Evolutionary conservation across 1,140 invertebrate species (phyloP), one percentile per base, ranked within the genome.

Genomic region (Drosophila jambulina): DNA sequence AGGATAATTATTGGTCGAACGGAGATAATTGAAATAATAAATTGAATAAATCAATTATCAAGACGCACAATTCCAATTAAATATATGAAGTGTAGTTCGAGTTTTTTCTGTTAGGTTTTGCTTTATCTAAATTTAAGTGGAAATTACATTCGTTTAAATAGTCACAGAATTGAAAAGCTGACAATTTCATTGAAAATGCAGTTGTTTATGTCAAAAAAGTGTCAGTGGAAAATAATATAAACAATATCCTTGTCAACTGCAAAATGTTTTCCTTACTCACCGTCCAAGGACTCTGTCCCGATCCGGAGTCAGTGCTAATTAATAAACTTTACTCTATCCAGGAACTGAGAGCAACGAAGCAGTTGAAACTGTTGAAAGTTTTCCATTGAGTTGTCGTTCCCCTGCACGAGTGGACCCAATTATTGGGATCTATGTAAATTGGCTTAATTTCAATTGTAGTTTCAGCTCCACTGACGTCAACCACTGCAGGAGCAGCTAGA

Each of bases 371-470:
- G 53, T 54, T 59, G n/a, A 23, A 19, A 58, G 69, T 58, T 43
- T 40, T 17, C 40, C 45, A 48, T 62, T 56, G 42, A 60, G 49
- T 43, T 49, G 40, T 6, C 48, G 61, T 25, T 59, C 23, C 38
- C 40, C 49, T 75, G 81, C 72, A 84, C 82, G 81, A 81, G 71
- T 75, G 64, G 74, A 36, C 36, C 77, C 72, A 75, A 77, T 84
- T 84, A 82, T 78, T 64, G 45, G 59, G 17, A 80, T 64, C 80
- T 67, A 70, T 60, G 65, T 42, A 62, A 83, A 87, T 80, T 84
- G 82, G 72, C 42, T 87, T 77, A 77, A 78, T 75, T 83, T 77
- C 71, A 83, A 83, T 80, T 88, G 71, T 58, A 57, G 65, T 58
- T 78, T 71, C 46, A 38, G 63, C 48, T 49, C 32, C 48, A 42